Evolutionary conservation across 2,888 invertebrate genomes (phyloP).

Genomic region (Hirtodrosophila histrioides): DNA sequence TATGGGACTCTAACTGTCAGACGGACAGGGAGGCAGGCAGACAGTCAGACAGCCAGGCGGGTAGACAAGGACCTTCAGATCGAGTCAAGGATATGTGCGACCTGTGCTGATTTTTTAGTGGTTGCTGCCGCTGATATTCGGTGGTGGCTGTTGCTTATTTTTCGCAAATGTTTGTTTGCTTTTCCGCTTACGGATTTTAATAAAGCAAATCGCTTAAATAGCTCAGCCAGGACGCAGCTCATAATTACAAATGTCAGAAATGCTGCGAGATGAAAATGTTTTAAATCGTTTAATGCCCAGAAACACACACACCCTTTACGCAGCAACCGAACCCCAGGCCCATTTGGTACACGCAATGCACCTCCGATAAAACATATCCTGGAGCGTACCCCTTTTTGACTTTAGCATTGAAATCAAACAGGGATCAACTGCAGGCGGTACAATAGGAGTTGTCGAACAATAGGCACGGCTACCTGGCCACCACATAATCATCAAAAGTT

Average conservation of each 20-base stretch:
- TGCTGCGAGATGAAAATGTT: slow-evolving; percentile 45
- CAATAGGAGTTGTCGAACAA: slow-evolving; percentile 30
- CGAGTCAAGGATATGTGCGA: slow-evolving; percentile 46
- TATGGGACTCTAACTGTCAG: slow-evolving; percentile 9
- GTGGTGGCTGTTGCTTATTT: slow-evolving; percentile 21
- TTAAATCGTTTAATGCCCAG: slow-evolving; percentile 41
- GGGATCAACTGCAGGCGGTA: slow-evolving; percentile 2
- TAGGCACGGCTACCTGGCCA: slow-evolving; percentile 8
- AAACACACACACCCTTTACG: slow-evolving; percentile 14
- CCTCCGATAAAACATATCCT: slow-evolving; percentile 3
- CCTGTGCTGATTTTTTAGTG: slow-evolving; percentile 46
- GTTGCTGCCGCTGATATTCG: slow-evolving; percentile 19
- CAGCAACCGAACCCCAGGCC: not conserved
- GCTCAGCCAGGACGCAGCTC: slow-evolving; percentile 49
- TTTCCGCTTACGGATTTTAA: slow-evolving; percentile 55
- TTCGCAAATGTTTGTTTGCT: slow-evolving; percentile 52
- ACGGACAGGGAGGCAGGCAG: slow-evolving; percentile 13
- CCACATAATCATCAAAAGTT: slow-evolving; percentile 27
- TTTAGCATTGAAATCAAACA: slow-evolving; percentile 12
- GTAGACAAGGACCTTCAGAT: slow-evolving; percentile 19
- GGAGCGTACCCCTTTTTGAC: slow-evolving; percentile 44
- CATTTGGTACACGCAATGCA: not conserved
- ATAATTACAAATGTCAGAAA: slow-evolving; percentile 68
- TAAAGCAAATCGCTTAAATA: slow-evolving; percentile 76
- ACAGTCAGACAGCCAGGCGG: slow-evolving; percentile 6